A percentile compares a stretch with the other conserved stretches of the same genome.
Evolutionary conservation across 2,888 invertebrate genomes (phyloP).

Genomic region (Tinea semifulvella): DNA sequence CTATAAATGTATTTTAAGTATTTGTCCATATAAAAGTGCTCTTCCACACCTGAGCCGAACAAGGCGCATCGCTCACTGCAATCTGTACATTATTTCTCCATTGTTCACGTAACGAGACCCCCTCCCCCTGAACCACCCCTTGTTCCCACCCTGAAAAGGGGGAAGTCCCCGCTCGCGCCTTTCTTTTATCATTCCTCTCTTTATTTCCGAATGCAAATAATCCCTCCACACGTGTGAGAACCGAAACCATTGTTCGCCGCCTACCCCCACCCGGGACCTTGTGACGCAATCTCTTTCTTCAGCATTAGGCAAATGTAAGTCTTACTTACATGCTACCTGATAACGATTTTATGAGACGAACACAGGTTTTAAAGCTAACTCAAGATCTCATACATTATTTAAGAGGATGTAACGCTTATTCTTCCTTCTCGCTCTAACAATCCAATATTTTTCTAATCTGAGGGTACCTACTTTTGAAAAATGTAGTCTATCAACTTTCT

Average conservation of each 20-base stretch:
- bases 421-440: too few relatives aligned
- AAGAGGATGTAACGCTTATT: too few relatives aligned
- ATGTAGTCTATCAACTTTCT: too few relatives aligned
- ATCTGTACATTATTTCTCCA: constrained; percentile 69
- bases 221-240: constrained; percentile 70
- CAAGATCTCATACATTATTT: too few relatives aligned
- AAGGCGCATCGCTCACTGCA: constrained; percentile 67
- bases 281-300: constrained; percentile 65
- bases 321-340: constrained; percentile 17
- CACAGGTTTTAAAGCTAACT: too few relatives aligned
- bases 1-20: neutral
- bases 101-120: constrained; percentile 64
- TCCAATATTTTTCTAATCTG: too few relatives aligned
- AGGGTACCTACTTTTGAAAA: too few relatives aligned
- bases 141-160: constrained; percentile 62
- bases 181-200: constrained; percentile 68
- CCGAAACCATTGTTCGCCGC: constrained; percentile 67
- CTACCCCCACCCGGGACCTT: constrained; percentile 56
- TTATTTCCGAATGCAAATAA: constrained; percentile 70
- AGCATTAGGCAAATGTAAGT: constrained; percentile 56
- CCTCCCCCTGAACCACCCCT: constrained; percentile 28
- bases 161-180: constrained; percentile 66
- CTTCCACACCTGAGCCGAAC: constrained; percentile 58
- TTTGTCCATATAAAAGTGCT: constrained; percentile 6
- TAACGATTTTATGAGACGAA: neutral